Conservation (phyloP, 2,113 vertebrate genomes). For the Misgurnus mizolepis region DNA sequence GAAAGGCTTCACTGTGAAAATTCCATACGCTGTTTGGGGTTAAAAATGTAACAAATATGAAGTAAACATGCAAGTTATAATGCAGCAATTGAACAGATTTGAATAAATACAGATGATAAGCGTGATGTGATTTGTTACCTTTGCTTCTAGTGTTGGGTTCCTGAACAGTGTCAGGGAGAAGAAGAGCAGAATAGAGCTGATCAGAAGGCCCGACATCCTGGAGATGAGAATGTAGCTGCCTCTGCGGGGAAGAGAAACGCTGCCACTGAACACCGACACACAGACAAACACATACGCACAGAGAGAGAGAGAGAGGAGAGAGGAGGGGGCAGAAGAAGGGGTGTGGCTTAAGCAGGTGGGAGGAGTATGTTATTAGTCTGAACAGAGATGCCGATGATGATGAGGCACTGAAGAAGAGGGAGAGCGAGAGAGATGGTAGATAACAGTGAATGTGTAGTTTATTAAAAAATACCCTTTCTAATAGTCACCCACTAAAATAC, state of each 20-base stretch:
- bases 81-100: not conserved
- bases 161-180: conserved; percentile 53
- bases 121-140: conserved; percentile 55
- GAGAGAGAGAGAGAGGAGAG: conserved; percentile 24
- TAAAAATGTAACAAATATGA: not conserved
- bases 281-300: conserved; percentile 31
- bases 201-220: conserved; percentile 68
- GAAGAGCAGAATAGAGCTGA: conserved; percentile 52
- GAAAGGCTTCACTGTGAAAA: not conserved
- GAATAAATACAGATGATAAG: not conserved
- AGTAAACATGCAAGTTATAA: not conserved
- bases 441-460: not conserved
- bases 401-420: not conserved
- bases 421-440: not conserved
- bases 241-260: conserved; percentile 44
- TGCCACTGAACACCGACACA: conserved; percentile 36
- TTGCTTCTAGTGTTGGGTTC: conserved; percentile 48
- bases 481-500: too few species aligned
- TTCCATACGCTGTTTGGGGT: not conserved
- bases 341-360: not conserved
- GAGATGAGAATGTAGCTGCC: conserved; percentile 67
- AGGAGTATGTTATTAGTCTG: conserved; percentile 14
- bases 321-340: conserved; percentile 1
- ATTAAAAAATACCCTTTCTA: too few species aligned
- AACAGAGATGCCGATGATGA: conserved; percentile 30